Conservation (phyloP, 2,888 invertebrate species). For the Apamea crenata region DNA sequence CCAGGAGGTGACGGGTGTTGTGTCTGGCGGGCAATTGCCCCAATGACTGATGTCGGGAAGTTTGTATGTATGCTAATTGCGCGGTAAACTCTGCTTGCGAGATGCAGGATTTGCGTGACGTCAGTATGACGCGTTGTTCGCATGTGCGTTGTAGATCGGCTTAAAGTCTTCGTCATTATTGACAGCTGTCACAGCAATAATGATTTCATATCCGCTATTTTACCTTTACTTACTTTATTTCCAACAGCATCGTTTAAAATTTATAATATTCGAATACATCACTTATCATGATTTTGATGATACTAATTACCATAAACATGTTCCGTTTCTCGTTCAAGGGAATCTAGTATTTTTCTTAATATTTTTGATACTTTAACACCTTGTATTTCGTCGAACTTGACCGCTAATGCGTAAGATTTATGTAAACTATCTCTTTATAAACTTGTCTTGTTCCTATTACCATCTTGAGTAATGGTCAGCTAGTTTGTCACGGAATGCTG, state of each 20-base stretch:
- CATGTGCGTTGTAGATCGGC: no score
- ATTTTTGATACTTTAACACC: conserved; percentile 27
- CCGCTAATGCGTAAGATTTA: conserved; percentile 32
- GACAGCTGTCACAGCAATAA: background rate
- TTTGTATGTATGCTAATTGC: no score
- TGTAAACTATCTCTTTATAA: conserved; percentile 25
- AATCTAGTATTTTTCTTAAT: conserved; percentile 56
- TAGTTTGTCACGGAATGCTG: background rate
- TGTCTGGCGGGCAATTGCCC: no score
- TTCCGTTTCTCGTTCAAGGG: conserved; percentile 63
- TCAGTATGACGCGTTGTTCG: no score
- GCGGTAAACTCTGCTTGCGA: no score
- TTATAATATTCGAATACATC: conserved; percentile 38
- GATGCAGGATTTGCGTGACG: no score
- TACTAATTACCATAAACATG: conserved; percentile 52
- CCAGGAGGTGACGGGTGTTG: no score
- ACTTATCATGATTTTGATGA: conserved; percentile 41
- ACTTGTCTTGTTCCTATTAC: conserved; percentile 2
- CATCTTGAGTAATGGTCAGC: background rate
- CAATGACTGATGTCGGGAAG: no score
- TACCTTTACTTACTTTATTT: conserved; percentile 2
- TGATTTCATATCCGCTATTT: background rate
- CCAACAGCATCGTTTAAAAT: conserved; percentile 6
- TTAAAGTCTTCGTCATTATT: background rate
- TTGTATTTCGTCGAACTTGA: conserved; percentile 45